Percentiles rank a stretch among this genome's conserved stretches.
Conservation (phyloP, 2,888 invertebrate genomes). For the Protonemura montana region DNA sequence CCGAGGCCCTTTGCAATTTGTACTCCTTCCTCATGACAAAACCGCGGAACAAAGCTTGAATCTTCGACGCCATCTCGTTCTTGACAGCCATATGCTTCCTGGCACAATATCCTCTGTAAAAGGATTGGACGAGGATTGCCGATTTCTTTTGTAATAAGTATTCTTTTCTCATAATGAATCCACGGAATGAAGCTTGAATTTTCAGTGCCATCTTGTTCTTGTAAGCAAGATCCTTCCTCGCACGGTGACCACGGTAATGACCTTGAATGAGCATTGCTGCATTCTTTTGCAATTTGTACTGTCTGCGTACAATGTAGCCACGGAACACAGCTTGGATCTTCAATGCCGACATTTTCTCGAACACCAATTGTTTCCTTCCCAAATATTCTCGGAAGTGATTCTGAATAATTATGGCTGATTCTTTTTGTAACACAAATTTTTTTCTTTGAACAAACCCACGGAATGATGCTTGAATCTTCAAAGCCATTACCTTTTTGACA, state of each 20-base stretch:
- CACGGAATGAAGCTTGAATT: not conserved
- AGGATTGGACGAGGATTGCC: not conserved
- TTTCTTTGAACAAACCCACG: not conserved
- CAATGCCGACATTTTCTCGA: not conserved
- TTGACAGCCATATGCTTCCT: not conserved
- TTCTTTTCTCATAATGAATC: not conserved
- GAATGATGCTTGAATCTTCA: not conserved
- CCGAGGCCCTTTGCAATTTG: not conserved
- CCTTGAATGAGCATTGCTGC: not conserved
- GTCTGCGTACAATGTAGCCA: not conserved
- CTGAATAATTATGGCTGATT: not conserved
- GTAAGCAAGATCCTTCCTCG: not conserved
- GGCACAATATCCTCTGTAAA: not conserved
- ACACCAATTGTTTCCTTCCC: not conserved
- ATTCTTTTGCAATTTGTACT: not conserved
- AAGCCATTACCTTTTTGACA: not conserved
- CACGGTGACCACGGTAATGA: not conserved
- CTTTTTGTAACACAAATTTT: not conserved
- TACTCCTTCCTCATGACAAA: not conserved
- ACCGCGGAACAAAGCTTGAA: not conserved
- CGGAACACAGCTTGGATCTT: slow-evolving; percentile 33
- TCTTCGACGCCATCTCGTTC: slow-evolving; percentile 14
- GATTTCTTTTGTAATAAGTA: not conserved
- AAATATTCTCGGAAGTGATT: not conserved
- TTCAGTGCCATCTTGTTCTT: not conserved